Percentiles rank a stretch among this genome's conserved stretches.
Conservation (phyloP, 2,888 invertebrate genomes). For the Hypolimnas misippus region DNA sequence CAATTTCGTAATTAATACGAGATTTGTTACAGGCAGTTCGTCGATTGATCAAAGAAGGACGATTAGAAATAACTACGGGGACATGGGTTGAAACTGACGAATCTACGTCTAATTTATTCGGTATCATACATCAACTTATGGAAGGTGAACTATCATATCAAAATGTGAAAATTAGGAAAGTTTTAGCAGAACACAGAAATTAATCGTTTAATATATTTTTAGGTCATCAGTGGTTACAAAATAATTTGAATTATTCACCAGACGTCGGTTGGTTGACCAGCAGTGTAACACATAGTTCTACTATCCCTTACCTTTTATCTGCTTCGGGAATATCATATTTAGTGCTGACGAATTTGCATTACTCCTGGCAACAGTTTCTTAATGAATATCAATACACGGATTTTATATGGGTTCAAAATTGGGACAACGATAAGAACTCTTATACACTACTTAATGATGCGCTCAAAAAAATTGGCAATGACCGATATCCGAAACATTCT, state of each 20-base stretch:
- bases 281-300: constrained; percentile 97
- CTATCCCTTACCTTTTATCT: constrained; percentile 93
- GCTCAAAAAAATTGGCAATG: constrained; percentile 62
- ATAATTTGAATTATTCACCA: constrained; percentile 91
- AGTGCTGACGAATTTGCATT: constrained; percentile 95
- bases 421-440: constrained; percentile 80
- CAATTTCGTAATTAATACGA: constrained; percentile 7
- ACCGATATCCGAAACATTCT: constrained; percentile 64
- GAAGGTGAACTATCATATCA: constrained; percentile 85
- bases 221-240: constrained; percentile 95
- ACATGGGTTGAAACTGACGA: constrained; percentile 98
- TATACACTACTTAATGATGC: constrained; percentile 60
- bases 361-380: constrained; percentile 96
- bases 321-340: constrained; percentile 91
- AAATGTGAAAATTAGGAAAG: not conserved
- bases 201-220: constrained; percentile 35
- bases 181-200: not conserved
- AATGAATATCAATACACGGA: constrained; percentile 94
- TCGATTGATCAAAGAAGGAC: constrained; percentile 89
- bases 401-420: constrained; percentile 95
- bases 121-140: constrained; percentile 94
- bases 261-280: constrained; percentile 95
- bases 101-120: constrained; percentile 93
- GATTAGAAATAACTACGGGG: constrained; percentile 95
- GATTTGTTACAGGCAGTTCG: constrained; percentile 80